These are phyloP conservation scores for Drosophila tripunctata DNA, from an alignment of 2,888 invertebrate species.

Conservation along the genomic window DNA sequence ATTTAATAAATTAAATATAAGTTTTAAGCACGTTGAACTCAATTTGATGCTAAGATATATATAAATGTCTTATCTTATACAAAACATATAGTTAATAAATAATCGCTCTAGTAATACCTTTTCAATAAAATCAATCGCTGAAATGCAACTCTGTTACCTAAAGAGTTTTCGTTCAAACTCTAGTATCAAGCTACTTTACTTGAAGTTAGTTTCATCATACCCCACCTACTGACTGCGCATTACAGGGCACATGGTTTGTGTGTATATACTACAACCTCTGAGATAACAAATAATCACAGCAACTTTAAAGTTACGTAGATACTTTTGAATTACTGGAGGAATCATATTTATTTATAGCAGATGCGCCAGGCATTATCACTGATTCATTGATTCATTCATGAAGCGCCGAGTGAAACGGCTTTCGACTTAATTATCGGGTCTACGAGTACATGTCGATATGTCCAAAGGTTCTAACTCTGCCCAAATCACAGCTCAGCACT, in stretches of 20 bases:
- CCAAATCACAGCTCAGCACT: constrained; percentile 42
- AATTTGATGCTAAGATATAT: no score
- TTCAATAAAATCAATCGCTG: no score
- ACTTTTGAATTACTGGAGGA: constrained; percentile 10
- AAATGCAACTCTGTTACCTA: no score
- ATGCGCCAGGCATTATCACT: constrained; percentile 53
- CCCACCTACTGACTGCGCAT: neutral
- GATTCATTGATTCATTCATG: constrained; percentile 66
- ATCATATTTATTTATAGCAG: constrained; percentile 70
- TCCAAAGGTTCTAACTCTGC: constrained; percentile 55
- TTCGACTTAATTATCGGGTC: constrained; percentile 33
- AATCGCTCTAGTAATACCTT: no score
- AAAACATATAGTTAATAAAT: no score
- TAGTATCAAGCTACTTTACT: no score
- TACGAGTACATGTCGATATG: neutral
- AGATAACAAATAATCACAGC: constrained; percentile 62
- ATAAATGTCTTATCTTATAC: no score
- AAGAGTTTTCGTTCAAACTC: no score
- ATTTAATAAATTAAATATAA: no score
- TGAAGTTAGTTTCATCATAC: neutral
- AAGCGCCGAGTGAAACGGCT: constrained; percentile 37
- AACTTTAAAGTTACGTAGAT: constrained; percentile 20
- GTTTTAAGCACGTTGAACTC: no score
- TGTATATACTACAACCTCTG: constrained; percentile 57
- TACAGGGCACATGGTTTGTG: constrained; percentile 30